These are phyloP conservation scores for Prunella fulvescens DNA, from an alignment of 2,113 vertebrate genomes.

Conservation along the genomic window DNA sequence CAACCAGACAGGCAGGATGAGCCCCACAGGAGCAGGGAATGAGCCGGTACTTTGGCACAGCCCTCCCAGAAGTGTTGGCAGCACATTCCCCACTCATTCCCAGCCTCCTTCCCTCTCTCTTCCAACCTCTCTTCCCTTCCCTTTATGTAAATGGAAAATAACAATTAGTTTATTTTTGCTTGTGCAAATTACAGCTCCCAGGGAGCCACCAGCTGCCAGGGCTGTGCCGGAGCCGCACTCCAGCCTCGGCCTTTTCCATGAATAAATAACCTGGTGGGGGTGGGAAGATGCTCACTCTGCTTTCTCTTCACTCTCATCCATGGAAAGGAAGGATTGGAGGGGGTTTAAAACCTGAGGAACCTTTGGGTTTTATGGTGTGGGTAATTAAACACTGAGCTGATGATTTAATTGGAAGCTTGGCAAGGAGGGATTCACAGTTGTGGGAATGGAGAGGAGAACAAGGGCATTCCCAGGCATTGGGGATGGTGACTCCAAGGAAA, in stretches of 20 bases:
- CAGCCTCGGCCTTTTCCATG: background rate
- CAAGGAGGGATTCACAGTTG: no score
- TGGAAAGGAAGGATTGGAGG: background rate
- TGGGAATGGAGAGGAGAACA: background rate
- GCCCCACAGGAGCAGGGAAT: background rate
- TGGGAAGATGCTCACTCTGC: background rate
- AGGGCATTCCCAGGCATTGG: rapidly evolving
- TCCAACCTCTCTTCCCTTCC: background rate
- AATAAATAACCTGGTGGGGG: constrained; percentile 32
- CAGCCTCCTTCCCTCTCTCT: background rate
- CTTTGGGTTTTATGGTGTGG: background rate
- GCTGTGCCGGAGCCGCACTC: background rate
- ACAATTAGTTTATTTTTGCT: constrained; percentile 58
- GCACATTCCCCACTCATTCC: background rate
- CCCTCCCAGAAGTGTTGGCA: background rate
- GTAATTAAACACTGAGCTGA: background rate
- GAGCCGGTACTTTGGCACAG: rapidly evolving
- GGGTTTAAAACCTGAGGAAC: background rate
- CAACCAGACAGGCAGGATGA: background rate
- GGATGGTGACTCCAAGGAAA: background rate
- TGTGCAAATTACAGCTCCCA: constrained; percentile 47
- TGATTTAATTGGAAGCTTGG: background rate
- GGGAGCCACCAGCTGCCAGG: constrained; percentile 46
- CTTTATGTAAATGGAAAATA: constrained; percentile 40
- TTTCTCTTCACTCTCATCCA: background rate